Base-by-base conservation (phyloP, 2,888 invertebrate species). In the Drosophila greeni region DNA sequence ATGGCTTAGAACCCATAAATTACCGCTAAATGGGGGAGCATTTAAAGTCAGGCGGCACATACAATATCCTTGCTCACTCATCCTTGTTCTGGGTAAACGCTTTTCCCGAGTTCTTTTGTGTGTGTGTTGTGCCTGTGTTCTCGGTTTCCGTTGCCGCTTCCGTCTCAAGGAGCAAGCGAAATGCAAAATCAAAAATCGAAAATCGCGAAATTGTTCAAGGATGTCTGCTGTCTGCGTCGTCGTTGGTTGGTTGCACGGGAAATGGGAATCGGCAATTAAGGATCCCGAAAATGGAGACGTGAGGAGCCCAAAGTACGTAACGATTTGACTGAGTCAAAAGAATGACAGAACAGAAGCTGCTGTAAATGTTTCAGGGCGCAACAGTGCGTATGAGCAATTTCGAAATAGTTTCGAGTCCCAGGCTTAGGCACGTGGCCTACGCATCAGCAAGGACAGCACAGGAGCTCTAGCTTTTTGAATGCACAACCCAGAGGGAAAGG, bases 331-430 rank as follows among this genome's bases (percentile, higher is more conserved):
- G 24, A 26, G n/a, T n/a, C 42, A 42, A 42, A n/a, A 23, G 33
- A 42, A 70, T 36, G 39, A 7, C 16, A 16, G 33, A 36, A 14
- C 16, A 9, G 16, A 16, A 29, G 16, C 43, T 12, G n/a, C 42
- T 29, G n/a, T 59, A 39, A 64, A 61, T 59, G 64, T 58, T 58
- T 56, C 49, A 8, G 1, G 12, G 67, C 20, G 62, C 67, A 71
- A 54, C 67, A 65, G 61, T 76, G 77, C 75, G 73, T 73, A 73
- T 78, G 67, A 62, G 62, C 60, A 59, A 70, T 78, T 66, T 47
- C 52, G 18, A 43, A 69, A 72, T 62, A 69, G 66, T 68, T 66
- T 51, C 11, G n/a, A 20, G 39, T 11, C 5, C 5, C 34, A 16
- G 34, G 23, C 26, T 0, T 2, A 29, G 45, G 36, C 55, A 55